A percentile compares a stretch with the other conserved stretches of the same genome.
These are phyloP conservation scores for Sthenelais limicola DNA, from an alignment of 2,888 invertebrate species.

Conservation along the genomic window DNA sequence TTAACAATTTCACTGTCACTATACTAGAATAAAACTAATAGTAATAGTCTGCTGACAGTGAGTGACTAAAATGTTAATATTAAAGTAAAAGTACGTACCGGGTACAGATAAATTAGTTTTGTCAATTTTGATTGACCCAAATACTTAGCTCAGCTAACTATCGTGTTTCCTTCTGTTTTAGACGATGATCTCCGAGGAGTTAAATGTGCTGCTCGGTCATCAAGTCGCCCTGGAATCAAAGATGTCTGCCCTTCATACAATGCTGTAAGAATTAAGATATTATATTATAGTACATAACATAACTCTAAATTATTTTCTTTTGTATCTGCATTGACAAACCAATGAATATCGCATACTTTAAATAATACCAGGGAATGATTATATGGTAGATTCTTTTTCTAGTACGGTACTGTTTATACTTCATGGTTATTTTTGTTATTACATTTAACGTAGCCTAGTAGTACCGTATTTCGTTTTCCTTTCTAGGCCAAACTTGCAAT, in stretches of 20 bases:
- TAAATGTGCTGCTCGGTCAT: slow-evolving; percentile 82
- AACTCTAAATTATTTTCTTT: background rate
- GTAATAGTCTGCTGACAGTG: no score
- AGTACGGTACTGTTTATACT: no score
- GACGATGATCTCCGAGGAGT: slow-evolving; percentile 81
- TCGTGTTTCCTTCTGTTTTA: no score
- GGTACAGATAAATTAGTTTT: no score
- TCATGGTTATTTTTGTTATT: no score
- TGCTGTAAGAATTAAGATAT: slow-evolving; percentile 75
- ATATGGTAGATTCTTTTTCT: background rate
- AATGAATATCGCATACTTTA: background rate
- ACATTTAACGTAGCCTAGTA: no score
- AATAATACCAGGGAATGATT: background rate
- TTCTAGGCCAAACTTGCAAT: slow-evolving; percentile 80
- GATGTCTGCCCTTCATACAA: slow-evolving; percentile 84
- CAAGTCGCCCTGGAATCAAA: slow-evolving; percentile 86
- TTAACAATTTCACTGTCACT: no score
- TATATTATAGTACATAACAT: background rate
- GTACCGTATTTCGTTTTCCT: background rate
- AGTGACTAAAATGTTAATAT: no score
- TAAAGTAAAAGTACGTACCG: no score
- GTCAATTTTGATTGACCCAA: no score
- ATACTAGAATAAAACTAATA: no score
- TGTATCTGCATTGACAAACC: background rate
- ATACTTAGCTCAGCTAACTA: no score